Conservation (phyloP, 2,797 vertebrate species). For the Lithobates sylvaticus region DNA sequence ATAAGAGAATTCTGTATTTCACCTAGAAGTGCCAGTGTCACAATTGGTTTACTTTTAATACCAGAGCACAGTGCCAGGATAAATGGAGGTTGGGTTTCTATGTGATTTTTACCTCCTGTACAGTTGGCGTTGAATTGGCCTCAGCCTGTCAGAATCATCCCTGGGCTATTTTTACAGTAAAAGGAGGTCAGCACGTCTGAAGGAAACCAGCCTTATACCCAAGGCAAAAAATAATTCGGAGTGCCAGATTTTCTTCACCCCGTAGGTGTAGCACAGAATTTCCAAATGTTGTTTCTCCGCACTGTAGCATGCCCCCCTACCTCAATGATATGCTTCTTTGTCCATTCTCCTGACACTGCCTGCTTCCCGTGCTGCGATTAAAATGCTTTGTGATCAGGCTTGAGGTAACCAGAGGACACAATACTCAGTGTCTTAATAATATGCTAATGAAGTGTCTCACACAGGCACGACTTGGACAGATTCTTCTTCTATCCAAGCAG, state of each 20-base stretch:
- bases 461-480: not conserved
- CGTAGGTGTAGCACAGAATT: conserved; percentile 9
- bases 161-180: conserved; percentile 26
- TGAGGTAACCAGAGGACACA: conserved; percentile 29
- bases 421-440: conserved; percentile 18
- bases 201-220: conserved; percentile 24
- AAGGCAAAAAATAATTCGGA: not conserved
- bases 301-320: too few species aligned
- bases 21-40: not conserved
- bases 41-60: not conserved
- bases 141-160: not conserved
- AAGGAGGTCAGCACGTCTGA: conserved; percentile 49
- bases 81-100: not conserved
- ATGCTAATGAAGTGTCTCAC: conserved; percentile 24
- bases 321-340: too few species aligned
- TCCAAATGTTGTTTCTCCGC: not conserved
- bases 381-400: not conserved
- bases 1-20: too few species aligned
- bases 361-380: not conserved
- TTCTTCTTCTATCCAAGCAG: not conserved
- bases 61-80: not conserved
- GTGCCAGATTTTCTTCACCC: not conserved
- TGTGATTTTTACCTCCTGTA: conserved; percentile 23
- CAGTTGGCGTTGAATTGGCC: conserved; percentile 17
- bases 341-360: too few species aligned